Evolutionary conservation across 2,888 invertebrate genomes (phyloP).

Genomic region (Podabrus alpinus): DNA sequence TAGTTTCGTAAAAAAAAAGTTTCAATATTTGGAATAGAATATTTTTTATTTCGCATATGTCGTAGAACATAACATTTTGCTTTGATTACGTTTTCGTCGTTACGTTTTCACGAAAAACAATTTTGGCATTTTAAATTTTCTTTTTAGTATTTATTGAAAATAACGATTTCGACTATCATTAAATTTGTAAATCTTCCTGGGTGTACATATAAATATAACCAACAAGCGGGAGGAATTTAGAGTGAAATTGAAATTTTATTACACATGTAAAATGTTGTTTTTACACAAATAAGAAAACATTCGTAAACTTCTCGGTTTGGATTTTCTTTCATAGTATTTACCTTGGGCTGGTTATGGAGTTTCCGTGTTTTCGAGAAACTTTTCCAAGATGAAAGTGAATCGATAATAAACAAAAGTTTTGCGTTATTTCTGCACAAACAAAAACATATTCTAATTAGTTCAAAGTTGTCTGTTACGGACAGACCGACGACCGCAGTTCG

Average conservation of each 20-base stretch:
- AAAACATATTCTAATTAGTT: neutral
- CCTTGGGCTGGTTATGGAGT: neutral
- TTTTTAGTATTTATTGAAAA: neutral
- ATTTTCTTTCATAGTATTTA: neutral
- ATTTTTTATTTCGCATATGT: neutral
- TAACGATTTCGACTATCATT: neutral
- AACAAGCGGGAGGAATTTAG: neutral
- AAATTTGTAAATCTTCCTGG: neutral
- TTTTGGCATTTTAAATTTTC: neutral
- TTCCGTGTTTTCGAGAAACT: neutral
- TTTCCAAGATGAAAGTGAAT: neutral
- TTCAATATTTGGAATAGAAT: neutral
- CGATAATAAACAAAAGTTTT: neutral
- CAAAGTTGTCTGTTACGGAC: neutral
- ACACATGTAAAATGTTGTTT: neutral
- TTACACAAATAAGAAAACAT: neutral
- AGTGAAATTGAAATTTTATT: neutral
- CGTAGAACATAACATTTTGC: neutral
- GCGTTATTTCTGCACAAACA: neutral
- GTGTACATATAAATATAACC: neutral
- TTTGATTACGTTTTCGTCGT: neutral
- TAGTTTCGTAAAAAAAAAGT: neutral
- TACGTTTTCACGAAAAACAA: neutral
- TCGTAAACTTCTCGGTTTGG: neutral
- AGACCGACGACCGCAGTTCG: no score